Evolutionary conservation across 2,113 vertebrate genomes (phyloP), one percentile per base, ranked within the genome.

Genomic region (Opisthocomus hoazin): DNA sequence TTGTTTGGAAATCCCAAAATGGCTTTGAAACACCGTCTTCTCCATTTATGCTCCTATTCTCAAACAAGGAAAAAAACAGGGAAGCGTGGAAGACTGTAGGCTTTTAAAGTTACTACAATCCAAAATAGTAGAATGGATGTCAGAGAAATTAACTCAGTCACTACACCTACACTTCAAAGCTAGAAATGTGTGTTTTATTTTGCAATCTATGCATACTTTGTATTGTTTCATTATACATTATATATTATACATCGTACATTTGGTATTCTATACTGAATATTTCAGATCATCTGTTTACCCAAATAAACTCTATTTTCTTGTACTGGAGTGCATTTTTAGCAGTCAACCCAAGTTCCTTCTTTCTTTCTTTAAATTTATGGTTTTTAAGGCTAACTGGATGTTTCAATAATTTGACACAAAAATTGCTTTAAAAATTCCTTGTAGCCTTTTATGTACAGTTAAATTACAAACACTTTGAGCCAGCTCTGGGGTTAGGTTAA

Each of bases 11-110:
- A 81, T 39, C 27, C 29, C 13, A 1, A 9, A 41, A 32, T 3
- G 0, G 5, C 23, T 53, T 4, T 36, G 32, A 87, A 90, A 94
- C 0, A 0, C 23, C 1, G 0, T 30, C 63, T 51, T 43, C 27
- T 64, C 26, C 36, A 39, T 36, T 89, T 68, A 32, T 36, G 82
- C 57, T 69, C 50, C 43, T 29, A 12, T 27, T 77, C 64, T 81
- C 60, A 61, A 90, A 79, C 8, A 69, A 36, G 27, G 30, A 74
- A 22, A 5, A 51, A 74, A 41, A 53, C 5, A 45, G 6, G 22
- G 37, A 74, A 39, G 12, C 11, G 45, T 1, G 12, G 39, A 89
- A 93, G 9, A 76, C 0, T 32, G 9, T 1, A 73, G 34, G 34
- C 58, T 80, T 74, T 81, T 60, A 76, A 80, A 29, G 17, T 61